A percentile compares a stretch with the other conserved stretches of the same genome.
These are phyloP conservation scores for Balaenoptera acutorostrata DNA, from an alignment of 2,113 vertebrate species.

Conservation along the genomic window DNA sequence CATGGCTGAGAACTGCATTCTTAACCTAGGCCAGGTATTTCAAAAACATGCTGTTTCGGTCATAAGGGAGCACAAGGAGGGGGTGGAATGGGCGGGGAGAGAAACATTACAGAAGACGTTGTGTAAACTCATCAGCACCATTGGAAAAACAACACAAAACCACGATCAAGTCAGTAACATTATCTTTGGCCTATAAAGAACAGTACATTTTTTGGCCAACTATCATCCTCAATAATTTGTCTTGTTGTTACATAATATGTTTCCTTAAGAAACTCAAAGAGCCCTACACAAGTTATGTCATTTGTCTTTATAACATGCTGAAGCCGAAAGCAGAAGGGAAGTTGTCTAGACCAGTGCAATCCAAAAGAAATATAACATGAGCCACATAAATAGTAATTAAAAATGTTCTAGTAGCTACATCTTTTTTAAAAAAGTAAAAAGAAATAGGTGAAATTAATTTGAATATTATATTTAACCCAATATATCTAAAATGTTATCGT, in stretches of 20 bases:
- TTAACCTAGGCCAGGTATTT: constrained; percentile 59
- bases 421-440: not conserved
- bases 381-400: not conserved
- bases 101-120: not conserved
- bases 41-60: not conserved
- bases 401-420: not conserved
- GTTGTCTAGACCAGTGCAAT: not conserved
- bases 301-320: constrained; percentile 25
- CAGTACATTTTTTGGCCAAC: constrained; percentile 14
- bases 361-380: not conserved
- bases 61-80: not conserved
- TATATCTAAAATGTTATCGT: not conserved
- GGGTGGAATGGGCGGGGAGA: not conserved
- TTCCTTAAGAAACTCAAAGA: constrained; percentile 28
- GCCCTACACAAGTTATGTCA: not conserved
- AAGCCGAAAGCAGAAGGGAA: not conserved
- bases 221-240: constrained; percentile 39
- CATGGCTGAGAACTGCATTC: constrained; percentile 27
- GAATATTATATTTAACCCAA: not conserved
- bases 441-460: not conserved
- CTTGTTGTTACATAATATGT: not conserved
- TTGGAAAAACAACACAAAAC: constrained; percentile 45
- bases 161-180: not conserved
- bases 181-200: constrained; percentile 39
- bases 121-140: not conserved